These are phyloP conservation scores for Brachirus orientalis DNA, from an alignment of 2,113 vertebrate species.

Conservation along the genomic window DNA sequence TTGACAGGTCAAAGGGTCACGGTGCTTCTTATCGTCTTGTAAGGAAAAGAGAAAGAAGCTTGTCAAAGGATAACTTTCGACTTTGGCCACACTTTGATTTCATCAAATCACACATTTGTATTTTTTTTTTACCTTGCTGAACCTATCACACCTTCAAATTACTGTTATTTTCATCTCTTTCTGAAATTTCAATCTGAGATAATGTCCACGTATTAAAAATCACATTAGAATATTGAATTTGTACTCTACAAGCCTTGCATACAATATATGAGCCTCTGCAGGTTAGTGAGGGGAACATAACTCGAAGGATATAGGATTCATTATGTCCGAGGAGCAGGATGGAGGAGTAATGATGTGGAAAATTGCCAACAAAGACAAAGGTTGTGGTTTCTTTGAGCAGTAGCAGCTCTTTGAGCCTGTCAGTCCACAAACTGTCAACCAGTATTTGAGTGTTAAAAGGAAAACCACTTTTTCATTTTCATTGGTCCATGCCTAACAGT, in stretches of 20 bases:
- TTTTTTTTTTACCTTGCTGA: too few relatives aligned
- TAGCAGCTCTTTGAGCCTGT: too few relatives aligned
- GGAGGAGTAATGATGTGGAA: slow-evolving; percentile 1
- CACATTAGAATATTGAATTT: too few relatives aligned
- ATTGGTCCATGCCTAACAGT: background rate
- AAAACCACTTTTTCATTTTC: background rate
- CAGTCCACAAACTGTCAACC: background rate
- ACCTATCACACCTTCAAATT: too few relatives aligned
- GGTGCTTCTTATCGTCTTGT: slow-evolving; percentile 24
- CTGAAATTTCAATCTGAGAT: too few relatives aligned
- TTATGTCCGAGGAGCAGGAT: background rate
- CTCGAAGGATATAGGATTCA: background rate
- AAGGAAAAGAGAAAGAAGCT: slow-evolving; percentile 1
- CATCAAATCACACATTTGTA: background rate
- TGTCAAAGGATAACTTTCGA: slow-evolving; percentile 19
- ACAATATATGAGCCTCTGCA: background rate
- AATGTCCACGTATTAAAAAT: too few relatives aligned
- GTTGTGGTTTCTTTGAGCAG: background rate
- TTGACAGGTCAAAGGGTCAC: slow-evolving; percentile 45
- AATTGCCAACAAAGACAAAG: background rate
- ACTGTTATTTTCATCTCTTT: too few relatives aligned
- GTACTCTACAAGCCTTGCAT: background rate
- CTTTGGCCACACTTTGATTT: background rate
- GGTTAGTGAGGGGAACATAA: background rate
- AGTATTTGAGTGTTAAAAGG: slow-evolving; percentile 9